These are phyloP conservation scores for Pogonognathellus flavescens DNA, from an alignment of 1,140 invertebrate genomes.

Conservation along the genomic window DNA sequence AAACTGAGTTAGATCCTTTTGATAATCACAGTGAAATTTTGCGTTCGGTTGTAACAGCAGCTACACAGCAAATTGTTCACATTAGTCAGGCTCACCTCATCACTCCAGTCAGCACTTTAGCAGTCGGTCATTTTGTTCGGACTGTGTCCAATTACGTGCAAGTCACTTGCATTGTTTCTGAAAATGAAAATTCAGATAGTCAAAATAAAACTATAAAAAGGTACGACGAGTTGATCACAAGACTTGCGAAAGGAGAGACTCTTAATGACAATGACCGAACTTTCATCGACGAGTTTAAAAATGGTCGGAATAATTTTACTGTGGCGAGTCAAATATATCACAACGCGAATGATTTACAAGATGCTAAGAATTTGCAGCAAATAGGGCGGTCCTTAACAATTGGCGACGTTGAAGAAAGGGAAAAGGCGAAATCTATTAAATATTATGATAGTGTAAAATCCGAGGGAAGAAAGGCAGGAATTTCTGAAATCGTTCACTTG, in stretches of 20 bases:
- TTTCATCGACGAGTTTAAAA: not conserved
- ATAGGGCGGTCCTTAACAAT: not conserved
- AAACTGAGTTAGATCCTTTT: not conserved
- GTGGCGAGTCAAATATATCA: not conserved
- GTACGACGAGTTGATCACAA: not conserved
- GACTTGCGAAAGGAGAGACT: not conserved
- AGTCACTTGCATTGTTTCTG: not conserved
- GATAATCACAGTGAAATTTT: not conserved
- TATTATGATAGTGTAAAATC: not conserved
- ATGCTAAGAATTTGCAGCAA: not conserved
- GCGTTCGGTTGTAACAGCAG: not conserved
- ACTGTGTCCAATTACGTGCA: not conserved
- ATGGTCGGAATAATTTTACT: not conserved
- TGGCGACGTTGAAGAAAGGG: not conserved
- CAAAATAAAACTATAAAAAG: not conserved
- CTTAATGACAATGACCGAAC: not conserved
- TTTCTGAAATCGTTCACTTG: not conserved
- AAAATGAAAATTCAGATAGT: not conserved
- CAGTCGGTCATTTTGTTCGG: not conserved
- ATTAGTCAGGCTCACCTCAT: not conserved
- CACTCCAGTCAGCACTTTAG: not conserved
- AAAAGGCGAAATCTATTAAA: not conserved
- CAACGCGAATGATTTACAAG: not conserved
- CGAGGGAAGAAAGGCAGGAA: not conserved
- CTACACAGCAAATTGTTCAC: not conserved